Base-by-base conservation (phyloP, 2,113 vertebrate genomes). In the Psophia crepitans region DNA sequence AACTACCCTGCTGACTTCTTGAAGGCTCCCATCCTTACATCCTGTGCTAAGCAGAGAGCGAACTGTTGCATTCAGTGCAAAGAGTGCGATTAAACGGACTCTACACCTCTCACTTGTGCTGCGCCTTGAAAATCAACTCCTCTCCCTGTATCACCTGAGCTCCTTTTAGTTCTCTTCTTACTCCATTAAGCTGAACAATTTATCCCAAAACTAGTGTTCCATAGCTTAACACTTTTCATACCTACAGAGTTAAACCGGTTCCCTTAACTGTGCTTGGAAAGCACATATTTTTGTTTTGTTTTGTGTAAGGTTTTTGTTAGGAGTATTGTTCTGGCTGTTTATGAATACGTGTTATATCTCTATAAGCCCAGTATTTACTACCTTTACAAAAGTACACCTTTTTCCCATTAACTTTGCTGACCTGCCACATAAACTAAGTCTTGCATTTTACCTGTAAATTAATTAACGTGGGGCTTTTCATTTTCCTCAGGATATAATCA, bases 391-490 rank as follows among this genome's bases (percentile, higher is more conserved):
- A 96, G 60, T n/a, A 92, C n/a, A 57, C 43, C 43, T 75, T 78
- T 89, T 95, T 81, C 85, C 78, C 79, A 97, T 95, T 92, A 94
- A 97, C 64, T 94, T 90, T 94, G 35, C 87, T 97, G 84, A 87
- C 89, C 68, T 94, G 71, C n/a, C 89, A 87, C 65, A 94, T 93
- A 92, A 97, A 97, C 77, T 37, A 35, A 87, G 33, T 66, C 64
- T 95, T 94, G 84, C 63, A 89, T 93, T 95, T 96, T 92, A 69
- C 30, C 44, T 96, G 75, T 65, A 97, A 96, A 92, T 94, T 97
- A 95, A 97, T 92, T 96, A 92, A 54, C 23, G 20, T 24, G 19
- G 5, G 17, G 19, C 41, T 85, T 79, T 75, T 64, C 0, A 0
- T 79, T 88, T 84, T 87, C 41, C 79, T 83, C 64, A 90, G 61